phyloP scores from a whole-genome alignment of 2,888 invertebrate genomes.

The Chalcis sispes region DNA sequence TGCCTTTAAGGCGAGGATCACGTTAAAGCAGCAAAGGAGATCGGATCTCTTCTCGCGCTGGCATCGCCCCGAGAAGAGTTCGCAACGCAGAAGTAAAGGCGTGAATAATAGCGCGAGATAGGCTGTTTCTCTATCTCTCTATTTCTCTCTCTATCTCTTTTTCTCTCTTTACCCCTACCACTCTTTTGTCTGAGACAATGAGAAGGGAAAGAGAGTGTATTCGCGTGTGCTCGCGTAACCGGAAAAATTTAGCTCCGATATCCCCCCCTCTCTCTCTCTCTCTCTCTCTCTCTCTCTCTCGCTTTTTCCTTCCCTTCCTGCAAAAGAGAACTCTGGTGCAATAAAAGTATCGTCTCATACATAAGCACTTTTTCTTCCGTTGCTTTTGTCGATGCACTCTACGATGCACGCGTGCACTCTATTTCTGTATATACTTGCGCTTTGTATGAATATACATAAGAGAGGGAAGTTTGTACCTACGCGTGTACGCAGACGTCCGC shows the following conservation, averaged over 20 bases:
- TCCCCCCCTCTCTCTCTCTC: too few relatives aligned
- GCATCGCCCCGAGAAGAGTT: constrained; percentile 7
- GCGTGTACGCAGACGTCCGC: background rate
- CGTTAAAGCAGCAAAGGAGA: background rate
- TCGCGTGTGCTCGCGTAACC: background rate
- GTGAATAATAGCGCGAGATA: constrained; percentile 26
- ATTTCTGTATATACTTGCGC: background rate
- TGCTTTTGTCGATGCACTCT: constrained; percentile 12
- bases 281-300: too few relatives aligned
- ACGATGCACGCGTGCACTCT: background rate
- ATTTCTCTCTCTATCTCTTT: background rate
- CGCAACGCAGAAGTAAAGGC: constrained; percentile 35
- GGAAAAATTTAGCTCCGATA: background rate
- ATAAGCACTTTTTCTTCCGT: background rate
- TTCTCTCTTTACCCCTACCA: too few relatives aligned
- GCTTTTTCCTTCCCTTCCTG: too few relatives aligned
- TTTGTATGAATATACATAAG: constrained; percentile 34
- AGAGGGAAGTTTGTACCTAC: background rate
- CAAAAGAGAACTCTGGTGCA: background rate
- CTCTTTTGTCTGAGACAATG: too few relatives aligned
- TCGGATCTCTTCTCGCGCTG: background rate
- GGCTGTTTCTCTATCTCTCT: background rate
- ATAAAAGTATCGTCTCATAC: constrained; percentile 23
- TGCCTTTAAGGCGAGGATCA: background rate
- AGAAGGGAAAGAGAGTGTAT: constrained; percentile 3